A percentile compares a stretch with the other conserved stretches of the same genome.
These are phyloP conservation scores for honey bee (Apis mellifera) DNA, from an alignment of 1,140 invertebrate genomes.

Conservation along the genomic window DNA sequence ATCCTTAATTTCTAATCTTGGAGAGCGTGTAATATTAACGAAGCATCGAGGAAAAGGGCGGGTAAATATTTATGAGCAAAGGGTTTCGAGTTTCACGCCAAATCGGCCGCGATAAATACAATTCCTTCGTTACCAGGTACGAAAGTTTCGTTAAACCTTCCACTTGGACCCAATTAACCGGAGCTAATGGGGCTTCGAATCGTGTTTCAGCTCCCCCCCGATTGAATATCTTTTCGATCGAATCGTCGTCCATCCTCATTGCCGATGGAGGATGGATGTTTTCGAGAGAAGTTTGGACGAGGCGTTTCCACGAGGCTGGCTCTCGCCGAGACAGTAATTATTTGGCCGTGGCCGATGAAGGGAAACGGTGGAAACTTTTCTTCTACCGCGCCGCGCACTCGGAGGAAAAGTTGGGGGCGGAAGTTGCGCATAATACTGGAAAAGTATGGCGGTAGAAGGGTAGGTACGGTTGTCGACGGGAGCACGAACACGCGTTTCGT, in stretches of 20 bases:
- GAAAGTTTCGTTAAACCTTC: not conserved
- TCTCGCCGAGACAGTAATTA: conserved; percentile 55
- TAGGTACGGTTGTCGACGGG: not conserved
- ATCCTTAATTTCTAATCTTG: not conserved
- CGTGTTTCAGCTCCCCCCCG: not conserved
- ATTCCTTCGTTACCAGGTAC: not conserved
- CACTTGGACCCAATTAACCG: not conserved
- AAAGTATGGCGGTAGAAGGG: not conserved
- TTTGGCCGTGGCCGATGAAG: conserved; percentile 43
- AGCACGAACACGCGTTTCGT: not conserved
- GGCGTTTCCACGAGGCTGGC: not conserved
- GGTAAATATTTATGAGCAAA: not conserved
- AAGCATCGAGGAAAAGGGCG: too few species aligned
- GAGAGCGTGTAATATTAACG: not conserved
- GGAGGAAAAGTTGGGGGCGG: conserved; percentile 49
- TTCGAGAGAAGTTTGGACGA: conserved; percentile 39
- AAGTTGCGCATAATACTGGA: conserved; percentile 60
- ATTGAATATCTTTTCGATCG: too few species aligned
- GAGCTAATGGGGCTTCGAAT: not conserved
- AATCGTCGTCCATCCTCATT: not conserved
- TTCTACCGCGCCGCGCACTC: not conserved
- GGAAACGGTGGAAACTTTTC: conserved; percentile 51
- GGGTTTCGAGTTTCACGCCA: not conserved
- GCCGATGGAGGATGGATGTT: conserved; percentile 29
- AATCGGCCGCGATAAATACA: not conserved